phyloP scores from a whole-genome alignment of 2,797 vertebrate genomes.

The Mionectes olivaceus region DNA sequence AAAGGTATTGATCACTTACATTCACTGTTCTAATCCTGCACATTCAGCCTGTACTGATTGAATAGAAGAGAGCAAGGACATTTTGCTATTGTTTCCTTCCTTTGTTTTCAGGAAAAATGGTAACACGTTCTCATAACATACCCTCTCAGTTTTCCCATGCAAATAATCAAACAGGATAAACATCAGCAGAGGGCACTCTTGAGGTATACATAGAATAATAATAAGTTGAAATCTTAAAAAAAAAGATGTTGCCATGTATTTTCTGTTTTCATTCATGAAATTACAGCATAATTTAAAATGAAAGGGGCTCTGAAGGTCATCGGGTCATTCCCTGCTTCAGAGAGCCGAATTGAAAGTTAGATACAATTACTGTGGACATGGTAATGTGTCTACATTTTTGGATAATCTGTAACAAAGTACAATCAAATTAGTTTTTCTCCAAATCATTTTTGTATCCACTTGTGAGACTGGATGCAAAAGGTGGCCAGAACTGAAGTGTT shows the following conservation, averaged over 20 bases:
- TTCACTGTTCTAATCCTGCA: not conserved
- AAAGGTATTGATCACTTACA: not conserved
- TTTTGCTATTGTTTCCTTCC: not conserved
- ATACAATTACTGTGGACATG: not conserved
- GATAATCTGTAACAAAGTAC: not conserved
- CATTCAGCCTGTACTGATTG: not conserved
- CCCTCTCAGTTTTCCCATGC: rapidly evolving
- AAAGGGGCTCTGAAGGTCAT: not conserved
- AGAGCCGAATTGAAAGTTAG: not conserved
- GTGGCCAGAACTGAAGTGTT: not conserved
- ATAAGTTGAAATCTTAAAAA: rapidly evolving
- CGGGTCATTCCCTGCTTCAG: not conserved
- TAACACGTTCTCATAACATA: not conserved
- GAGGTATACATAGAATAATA: not conserved
- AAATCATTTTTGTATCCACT: not conserved
- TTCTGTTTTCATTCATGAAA: not conserved
- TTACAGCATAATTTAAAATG: not conserved
- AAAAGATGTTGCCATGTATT: rapidly evolving
- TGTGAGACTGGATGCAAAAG: not conserved
- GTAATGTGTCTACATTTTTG: not conserved
- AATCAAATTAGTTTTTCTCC: not conserved
- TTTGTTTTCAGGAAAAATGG: not conserved
- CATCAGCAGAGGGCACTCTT: slow-evolving; percentile 65
- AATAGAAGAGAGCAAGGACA: not conserved
- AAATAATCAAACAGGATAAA: not conserved